Base-by-base conservation (phyloP, 2,888 invertebrate species). In the Monopis laevigella region DNA sequence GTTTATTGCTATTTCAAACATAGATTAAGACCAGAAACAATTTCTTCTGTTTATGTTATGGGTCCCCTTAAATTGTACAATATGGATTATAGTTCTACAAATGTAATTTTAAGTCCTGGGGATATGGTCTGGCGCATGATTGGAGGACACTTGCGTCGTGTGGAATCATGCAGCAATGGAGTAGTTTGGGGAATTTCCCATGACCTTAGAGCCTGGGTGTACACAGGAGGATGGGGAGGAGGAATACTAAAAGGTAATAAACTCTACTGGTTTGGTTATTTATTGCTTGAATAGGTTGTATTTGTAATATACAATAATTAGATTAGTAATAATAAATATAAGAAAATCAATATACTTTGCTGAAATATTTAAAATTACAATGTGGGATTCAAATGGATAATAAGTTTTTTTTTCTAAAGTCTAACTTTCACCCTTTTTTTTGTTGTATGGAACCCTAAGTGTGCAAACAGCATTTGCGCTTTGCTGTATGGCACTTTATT, bases 141-240 rank as follows among this genome's bases (percentile, higher is more conserved):
- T 55, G 94, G 94, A 3, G 96, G 96, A 0, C 93, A 96, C 68
- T 82, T 96, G 49, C 84, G 88, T 45, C 84, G 86, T 52, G 85
- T 96, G 0, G 93, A 92, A 61, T 86, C 88, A 38, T 89, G 90
- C 57, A 81, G 84, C 41, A 83, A 82, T 41, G 93, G 92, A n/a
- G 84, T 94, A 10, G 88, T 90, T n/a, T 96, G 96, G 96, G 95
- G 91, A 1, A 86, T 96, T 48, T 90, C 93, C 12, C 92, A 92
- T 60, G 93, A 96, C 62, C 89, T 88, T 55, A 88, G 90, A 18
- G 89, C 89, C n/a, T 96, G 93, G 92, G 89, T 90, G 3, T 94
- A 95, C 56, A 92, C 91, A 8, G 90, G 92, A 3, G 93, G 93
- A 32, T 94, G 92, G 90, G 95, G 94, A 44, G 94, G 94, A 29